Conservation (phyloP, 2,888 invertebrate species). For the Noctua pronuba region DNA sequence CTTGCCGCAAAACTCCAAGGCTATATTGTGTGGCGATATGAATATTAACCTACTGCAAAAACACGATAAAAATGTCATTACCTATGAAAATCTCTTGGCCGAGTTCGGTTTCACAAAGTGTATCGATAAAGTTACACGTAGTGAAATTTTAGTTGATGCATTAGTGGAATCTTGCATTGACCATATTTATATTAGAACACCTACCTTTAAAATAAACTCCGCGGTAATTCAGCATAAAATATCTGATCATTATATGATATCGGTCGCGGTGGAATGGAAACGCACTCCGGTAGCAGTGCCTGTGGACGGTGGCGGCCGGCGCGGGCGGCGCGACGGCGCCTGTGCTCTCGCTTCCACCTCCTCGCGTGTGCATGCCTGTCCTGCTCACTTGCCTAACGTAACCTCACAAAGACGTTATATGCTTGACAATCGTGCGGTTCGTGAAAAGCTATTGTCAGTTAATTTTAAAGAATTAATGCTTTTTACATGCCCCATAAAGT, state of each 20-base stretch:
- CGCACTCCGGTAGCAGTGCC: no score
- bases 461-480: no score
- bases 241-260: not conserved
- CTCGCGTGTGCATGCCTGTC: no score
- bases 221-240: slow-evolving; percentile 11
- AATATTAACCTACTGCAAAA: not conserved
- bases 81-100: not conserved
- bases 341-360: no score
- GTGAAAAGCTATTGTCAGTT: no score
- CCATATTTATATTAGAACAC: not conserved
- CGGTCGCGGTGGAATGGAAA: no score
- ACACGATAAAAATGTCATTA: not conserved
- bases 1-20: not conserved
- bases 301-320: no score
- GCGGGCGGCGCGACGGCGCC: no score
- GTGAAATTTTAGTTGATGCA: not conserved
- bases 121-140: not conserved
- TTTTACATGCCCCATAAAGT: no score
- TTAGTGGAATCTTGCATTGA: not conserved
- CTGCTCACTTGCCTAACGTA: no score
- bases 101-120: not conserved
- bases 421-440: no score
- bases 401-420: no score
- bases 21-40: not conserved
- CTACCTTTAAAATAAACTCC: not conserved